Base-by-base conservation (phyloP, 2,797 vertebrate genomes). In the Eulemur rubriventer region DNA sequence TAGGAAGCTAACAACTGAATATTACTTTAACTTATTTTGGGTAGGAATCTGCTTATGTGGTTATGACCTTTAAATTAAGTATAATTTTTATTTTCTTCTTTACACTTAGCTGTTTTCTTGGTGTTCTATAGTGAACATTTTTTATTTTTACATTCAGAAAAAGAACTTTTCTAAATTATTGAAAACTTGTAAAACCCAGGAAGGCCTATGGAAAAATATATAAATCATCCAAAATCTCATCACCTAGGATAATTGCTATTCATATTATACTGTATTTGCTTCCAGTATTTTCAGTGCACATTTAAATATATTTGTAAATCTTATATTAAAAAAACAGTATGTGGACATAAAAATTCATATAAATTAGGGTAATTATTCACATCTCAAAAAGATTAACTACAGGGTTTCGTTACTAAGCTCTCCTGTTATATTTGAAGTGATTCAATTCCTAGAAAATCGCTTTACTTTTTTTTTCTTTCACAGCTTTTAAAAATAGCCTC, bases 31-130 rank as follows among this genome's bases (percentile, higher is more conserved):
- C 10, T 48, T 70, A 87, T 48, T 90, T 91, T 81, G 41, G 16
- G 12, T 73, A 78, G 85, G 59, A 79, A 81, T 89, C 73, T 85
- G 16, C 17, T 86, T 59, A 0, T 75, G 18, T 43, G 28, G 4
- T 65, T 63, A 20, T 91, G 87, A 88, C 18, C 63, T 94, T 95
- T 50, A 72, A 83, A 59, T 89, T 81, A 75, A 89, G 85, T 63
- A 30, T 79, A n/a, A 33, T 73, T 87, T 97, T 92, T 46, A 85
- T 90, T 94, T 96, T 88, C 17, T 52, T 94, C 35, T 85, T 94
- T 88, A 70, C 0, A 82, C 22, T 76, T 89, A 93, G 50, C 14
- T 89, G 30, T 89, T 81, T 80, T 26, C 26, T 97, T 80, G 35
- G 22, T 84, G 55, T 95, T 91, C 16, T 91, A 3, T 59, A 72